Percentiles rank a stretch among this genome's conserved stretches.
phyloP scores from a whole-genome alignment of 2,888 invertebrate genomes.

The Aleiodes testaceus region DNA sequence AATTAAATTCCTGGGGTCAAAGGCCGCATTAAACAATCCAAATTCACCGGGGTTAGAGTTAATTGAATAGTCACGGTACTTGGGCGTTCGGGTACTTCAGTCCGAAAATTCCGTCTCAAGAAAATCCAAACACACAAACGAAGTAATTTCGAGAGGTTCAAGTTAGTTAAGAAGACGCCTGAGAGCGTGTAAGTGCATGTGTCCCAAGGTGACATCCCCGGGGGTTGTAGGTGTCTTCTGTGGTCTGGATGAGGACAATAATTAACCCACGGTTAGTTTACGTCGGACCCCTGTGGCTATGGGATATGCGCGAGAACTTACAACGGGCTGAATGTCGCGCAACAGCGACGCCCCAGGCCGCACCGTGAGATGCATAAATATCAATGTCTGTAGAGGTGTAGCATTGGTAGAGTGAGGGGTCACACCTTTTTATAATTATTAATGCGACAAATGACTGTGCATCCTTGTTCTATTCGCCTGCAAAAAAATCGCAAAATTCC shows the following conservation, averaged over 20 bases:
- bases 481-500: not conserved
- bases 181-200: not conserved
- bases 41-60: no score
- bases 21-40: no score
- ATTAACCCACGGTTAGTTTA: constrained; percentile 72
- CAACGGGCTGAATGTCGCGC: constrained; percentile 28
- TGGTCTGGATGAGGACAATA: constrained; percentile 62
- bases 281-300: constrained; percentile 55
- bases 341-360: constrained; percentile 52
- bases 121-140: not conserved
- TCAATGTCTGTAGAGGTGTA: constrained; percentile 63
- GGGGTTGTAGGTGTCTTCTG: constrained; percentile 34
- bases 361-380: constrained; percentile 66
- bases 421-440: constrained; percentile 72
- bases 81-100: no score
- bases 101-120: no score
- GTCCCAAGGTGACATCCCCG: constrained; percentile 23
- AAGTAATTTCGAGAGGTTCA: constrained; percentile 34
- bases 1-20: no score
- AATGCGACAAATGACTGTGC: constrained; percentile 70
- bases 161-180: constrained; percentile 36
- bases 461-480: constrained; percentile 56
- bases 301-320: constrained; percentile 25
- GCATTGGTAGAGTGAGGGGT: constrained; percentile 60
- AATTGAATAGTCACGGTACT: no score